A percentile compares a stretch with the other conserved stretches of the same genome.
Evolutionary conservation across 2,113 vertebrate species (phyloP).

Genomic region (Geococcyx californianus): DNA sequence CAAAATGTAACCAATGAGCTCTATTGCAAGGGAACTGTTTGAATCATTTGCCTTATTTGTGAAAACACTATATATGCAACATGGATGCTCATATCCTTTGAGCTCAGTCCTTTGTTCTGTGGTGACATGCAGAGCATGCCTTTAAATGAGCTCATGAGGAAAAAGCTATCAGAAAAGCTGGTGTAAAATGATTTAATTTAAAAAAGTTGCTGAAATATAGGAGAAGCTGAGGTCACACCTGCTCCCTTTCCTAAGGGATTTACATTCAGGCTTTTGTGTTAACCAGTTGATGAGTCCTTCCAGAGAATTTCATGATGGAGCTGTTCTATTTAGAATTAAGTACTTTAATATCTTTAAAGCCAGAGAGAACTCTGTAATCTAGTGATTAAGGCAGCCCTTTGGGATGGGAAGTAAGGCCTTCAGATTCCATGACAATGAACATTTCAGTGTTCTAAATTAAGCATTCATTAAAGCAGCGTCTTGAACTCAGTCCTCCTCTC

Average conservation of each 20-base stretch:
- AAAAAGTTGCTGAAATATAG: neutral
- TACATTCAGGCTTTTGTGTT: neutral
- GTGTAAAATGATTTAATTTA: neutral
- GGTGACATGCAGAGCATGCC: neutral
- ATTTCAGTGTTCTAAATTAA: neutral
- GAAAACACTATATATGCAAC: neutral
- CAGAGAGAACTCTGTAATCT: neutral
- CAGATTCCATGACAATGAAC: neutral
- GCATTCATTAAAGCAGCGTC: neutral
- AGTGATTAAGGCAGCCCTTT: neutral
- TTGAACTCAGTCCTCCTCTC: neutral
- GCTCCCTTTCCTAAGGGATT: neutral
- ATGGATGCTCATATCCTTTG: neutral
- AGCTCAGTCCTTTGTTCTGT: neutral
- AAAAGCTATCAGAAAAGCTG: neutral
- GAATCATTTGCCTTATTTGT: neutral
- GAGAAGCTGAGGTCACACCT: neutral
- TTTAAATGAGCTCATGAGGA: neutral
- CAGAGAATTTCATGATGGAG: neutral
- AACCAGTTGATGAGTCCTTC: neutral
- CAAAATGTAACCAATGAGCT: neutral
- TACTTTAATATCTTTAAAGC: neutral
- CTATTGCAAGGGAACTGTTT: neutral
- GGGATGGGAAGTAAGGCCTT: neutral
- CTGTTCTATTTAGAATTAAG: neutral